Evolutionary conservation across 1,140 invertebrate genomes (phyloP).

Genomic region (Zaprionus ornatus): DNA sequence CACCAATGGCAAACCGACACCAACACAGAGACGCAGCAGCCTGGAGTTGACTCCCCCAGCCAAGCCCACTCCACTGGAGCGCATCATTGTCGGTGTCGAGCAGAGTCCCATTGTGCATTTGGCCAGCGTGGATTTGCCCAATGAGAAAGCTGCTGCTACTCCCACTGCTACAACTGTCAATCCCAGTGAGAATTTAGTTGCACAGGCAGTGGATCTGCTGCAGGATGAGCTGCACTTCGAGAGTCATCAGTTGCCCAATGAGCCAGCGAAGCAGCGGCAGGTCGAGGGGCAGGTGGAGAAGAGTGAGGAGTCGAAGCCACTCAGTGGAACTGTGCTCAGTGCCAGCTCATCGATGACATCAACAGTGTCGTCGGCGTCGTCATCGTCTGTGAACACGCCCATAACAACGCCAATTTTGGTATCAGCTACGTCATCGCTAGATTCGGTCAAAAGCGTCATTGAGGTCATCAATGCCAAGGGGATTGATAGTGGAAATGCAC

Average conservation of each 20-base stretch:
- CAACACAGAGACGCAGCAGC: slow-evolving; percentile 67
- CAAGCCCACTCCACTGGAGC: slow-evolving; percentile 70
- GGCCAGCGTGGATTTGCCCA: slow-evolving; percentile 74
- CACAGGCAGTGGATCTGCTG: slow-evolving; percentile 55
- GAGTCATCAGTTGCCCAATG: slow-evolving; percentile 78
- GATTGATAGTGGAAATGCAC: slow-evolving; percentile 14
- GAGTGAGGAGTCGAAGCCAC: slow-evolving; percentile 2
- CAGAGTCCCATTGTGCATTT: slow-evolving; percentile 69
- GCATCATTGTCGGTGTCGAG: slow-evolving; percentile 75
- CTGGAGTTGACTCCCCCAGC: slow-evolving; percentile 45
- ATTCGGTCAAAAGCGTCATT: slow-evolving; percentile 81
- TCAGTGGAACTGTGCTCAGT: slow-evolving; percentile 45
- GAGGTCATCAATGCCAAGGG: slow-evolving; percentile 65
- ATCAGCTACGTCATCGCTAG: slow-evolving; percentile 77
- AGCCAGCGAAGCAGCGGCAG: slow-evolving; percentile 16
- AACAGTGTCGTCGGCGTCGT: slow-evolving; percentile 55
- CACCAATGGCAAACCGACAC: slow-evolving; percentile 44
- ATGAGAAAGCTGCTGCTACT: slow-evolving; percentile 25
- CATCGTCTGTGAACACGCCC: slow-evolving; percentile 41
- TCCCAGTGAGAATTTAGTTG: slow-evolving; percentile 20
- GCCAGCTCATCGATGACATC: slow-evolving; percentile 61
- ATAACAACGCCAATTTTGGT: slow-evolving; percentile 75
- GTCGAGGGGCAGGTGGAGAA: slow-evolving; percentile 13
- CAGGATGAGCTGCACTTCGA: slow-evolving; percentile 70
- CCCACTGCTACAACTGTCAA: not conserved